Conservation (phyloP, 2,888 invertebrate genomes). For the Sminthurinus aureus region DNA sequence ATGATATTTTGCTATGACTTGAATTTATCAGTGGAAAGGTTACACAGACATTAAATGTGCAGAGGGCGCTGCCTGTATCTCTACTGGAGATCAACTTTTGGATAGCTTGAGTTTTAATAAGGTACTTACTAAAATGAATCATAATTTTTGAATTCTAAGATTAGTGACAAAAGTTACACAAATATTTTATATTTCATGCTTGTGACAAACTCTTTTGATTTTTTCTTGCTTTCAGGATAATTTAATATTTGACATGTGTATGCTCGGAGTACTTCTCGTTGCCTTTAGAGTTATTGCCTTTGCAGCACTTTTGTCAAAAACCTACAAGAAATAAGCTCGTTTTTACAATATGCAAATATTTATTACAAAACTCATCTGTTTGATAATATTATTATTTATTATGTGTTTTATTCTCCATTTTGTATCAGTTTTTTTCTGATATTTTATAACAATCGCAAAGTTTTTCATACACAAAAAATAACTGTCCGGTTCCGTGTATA, state of each 20-base stretch:
- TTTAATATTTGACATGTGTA: slow-evolving; percentile 14
- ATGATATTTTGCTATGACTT: no score
- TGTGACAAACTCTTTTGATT: background rate
- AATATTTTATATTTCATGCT: background rate
- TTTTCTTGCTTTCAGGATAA: slow-evolving; percentile 21
- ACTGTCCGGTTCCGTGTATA: no score
- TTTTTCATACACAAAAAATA: no score
- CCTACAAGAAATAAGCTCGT: slow-evolving; percentile 11
- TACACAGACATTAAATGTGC: slow-evolving; percentile 71
- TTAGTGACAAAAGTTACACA: background rate
- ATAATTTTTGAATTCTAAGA: background rate
- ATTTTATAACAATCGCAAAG: no score
- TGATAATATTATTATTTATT: background rate
- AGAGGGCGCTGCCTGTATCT: slow-evolving; percentile 39
- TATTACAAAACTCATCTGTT: background rate
- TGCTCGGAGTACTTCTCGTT: slow-evolving; percentile 14
- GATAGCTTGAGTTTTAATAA: slow-evolving; percentile 45
- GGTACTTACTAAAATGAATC: slow-evolving; percentile 26
- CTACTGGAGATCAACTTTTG: slow-evolving; percentile 44
- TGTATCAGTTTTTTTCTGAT: no score
- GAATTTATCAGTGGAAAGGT: slow-evolving; percentile 75
- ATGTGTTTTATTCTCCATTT: no score
- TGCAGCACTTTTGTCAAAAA: slow-evolving; percentile 4
- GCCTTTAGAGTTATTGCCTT: slow-evolving; percentile 27
- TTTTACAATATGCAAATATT: background rate